phyloP scores from a whole-genome alignment of 2,888 invertebrate genomes.

The Ceramica pisi region DNA sequence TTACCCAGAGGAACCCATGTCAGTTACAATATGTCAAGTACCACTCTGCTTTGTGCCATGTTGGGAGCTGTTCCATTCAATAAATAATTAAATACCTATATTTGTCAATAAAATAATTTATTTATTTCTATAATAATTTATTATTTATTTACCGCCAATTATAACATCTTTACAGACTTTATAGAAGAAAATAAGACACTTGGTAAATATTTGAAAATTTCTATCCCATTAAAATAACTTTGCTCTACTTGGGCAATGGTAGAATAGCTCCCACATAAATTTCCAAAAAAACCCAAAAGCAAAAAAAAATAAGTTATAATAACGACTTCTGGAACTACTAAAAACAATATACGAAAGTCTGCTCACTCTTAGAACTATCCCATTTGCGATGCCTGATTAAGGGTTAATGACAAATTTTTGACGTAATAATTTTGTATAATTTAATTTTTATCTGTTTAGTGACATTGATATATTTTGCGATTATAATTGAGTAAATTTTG shows the following conservation, averaged over 20 bases:
- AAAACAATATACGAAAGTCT: no score
- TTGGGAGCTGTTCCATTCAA: constrained; percentile 24
- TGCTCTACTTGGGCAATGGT: constrained; percentile 21
- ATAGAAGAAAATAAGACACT: constrained; percentile 19
- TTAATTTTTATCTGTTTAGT: no score
- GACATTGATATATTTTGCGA: no score
- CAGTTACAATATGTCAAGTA: constrained; percentile 16
- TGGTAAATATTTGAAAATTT: constrained; percentile 21
- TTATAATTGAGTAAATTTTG: no score
- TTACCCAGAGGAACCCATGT: constrained; percentile 4
- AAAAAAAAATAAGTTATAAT: no score
- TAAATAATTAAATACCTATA: constrained; percentile 13
- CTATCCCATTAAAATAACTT: constrained; percentile 14
- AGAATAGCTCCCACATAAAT: constrained; percentile 30
- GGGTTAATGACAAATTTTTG: no score
- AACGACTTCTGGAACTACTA: no score
- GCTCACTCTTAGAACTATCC: no score
- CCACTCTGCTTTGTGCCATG: constrained; percentile 27
- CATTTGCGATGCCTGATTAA: no score
- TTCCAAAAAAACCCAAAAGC: constrained; percentile 13
- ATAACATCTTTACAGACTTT: not conserved
- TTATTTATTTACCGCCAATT: no score
- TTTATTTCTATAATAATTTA: constrained; percentile 5
- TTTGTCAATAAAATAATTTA: constrained; percentile 11
- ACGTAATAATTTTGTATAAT: no score